Evolutionary conservation across 2,888 invertebrate species (phyloP), one percentile per base, ranked within the genome.

Genomic region (Brachyptera putata): DNA sequence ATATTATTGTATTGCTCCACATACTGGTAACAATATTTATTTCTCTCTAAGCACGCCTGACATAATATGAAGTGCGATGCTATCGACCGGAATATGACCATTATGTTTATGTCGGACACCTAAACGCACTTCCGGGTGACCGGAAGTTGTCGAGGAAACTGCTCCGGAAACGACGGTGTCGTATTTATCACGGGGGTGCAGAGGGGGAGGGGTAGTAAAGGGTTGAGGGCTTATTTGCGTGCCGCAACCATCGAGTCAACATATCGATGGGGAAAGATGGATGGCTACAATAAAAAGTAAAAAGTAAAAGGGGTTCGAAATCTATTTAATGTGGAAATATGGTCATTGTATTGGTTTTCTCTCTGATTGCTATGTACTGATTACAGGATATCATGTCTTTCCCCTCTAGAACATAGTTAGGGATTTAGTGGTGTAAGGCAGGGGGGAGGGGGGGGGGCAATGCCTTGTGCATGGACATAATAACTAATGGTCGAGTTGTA

Each of bases 31-130:
- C n/a, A n/a, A n/a, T n/a, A n/a, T n/a, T n/a, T n/a, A n/a, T n/a
- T n/a, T n/a, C n/a, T n/a, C n/a, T n/a, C n/a, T n/a, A n/a, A n/a
- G n/a, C n/a, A n/a, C n/a, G n/a, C n/a, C n/a, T n/a, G n/a, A n/a
- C n/a, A n/a, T n/a, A n/a, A n/a, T n/a, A n/a, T n/a, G n/a, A n/a
- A n/a, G n/a, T n/a, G n/a, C n/a, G n/a, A n/a, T n/a, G n/a, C n/a
- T n/a, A 56, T 56, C 26, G 34, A 41, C 25, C 43, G 46, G 56
- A 53, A 53, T 53, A 14, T 16, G 36, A 53, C 34, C 39, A 56
- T 56, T 56, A 43, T 25, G 25, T 26, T 26, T 26, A 30, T 46
- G 56, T 41, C 24, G 56, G 46, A 22, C 18, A 56, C 46, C 37
- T 37, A 53, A 43, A 43, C 37, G 21, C 56, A 30, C 39, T 56